These are phyloP conservation scores for Vireo altiloquus DNA, from an alignment of 2,113 vertebrate genomes.

Conservation along the genomic window DNA sequence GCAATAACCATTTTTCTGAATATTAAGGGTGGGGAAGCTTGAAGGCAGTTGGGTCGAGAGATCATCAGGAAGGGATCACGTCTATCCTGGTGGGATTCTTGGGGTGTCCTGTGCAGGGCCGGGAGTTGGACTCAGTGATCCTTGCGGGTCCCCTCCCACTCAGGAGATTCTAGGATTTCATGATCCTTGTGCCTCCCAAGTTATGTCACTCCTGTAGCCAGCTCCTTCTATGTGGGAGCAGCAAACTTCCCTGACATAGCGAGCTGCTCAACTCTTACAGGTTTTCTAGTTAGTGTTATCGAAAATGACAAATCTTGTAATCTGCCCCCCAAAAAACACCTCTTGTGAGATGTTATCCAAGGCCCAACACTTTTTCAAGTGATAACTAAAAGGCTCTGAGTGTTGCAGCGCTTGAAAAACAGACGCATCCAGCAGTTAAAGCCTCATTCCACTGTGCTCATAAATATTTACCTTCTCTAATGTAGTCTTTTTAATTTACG, in stretches of 20 bases:
- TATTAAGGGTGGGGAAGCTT: neutral
- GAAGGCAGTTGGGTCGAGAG: neutral
- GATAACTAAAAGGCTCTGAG: neutral
- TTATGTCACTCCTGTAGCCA: neutral
- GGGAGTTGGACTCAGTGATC: neutral
- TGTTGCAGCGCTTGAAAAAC: neutral
- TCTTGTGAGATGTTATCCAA: neutral
- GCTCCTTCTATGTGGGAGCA: neutral
- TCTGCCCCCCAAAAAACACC: neutral
- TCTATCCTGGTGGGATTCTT: neutral
- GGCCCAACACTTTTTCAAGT: neutral
- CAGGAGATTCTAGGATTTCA: neutral
- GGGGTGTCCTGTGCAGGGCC: neutral
- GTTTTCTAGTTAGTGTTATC: neutral
- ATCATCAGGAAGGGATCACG: neutral
- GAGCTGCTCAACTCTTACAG: neutral
- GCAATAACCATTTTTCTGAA: neutral
- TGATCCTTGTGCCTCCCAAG: neutral
- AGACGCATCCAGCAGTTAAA: neutral
- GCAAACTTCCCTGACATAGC: neutral
- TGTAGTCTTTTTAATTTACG: slow-evolving; percentile 7
- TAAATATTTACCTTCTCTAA: slow-evolving; percentile 56
- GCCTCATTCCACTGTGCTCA: neutral
- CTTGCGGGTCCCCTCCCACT: neutral
- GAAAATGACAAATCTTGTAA: neutral